Conservation (phyloP, 2,888 invertebrate genomes). For the Coelogynopora nodosa region DNA sequence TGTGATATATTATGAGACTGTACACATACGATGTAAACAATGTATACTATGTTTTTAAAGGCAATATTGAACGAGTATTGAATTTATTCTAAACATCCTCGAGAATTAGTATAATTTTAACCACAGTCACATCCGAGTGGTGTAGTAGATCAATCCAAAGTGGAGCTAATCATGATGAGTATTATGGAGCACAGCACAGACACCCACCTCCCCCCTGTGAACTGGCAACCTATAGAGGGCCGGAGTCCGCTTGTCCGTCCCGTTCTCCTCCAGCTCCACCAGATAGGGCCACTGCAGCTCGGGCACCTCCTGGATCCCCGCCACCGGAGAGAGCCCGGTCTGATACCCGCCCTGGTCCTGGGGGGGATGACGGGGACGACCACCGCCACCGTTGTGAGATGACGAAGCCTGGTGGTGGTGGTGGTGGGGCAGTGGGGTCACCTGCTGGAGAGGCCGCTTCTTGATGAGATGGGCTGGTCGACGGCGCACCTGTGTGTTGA, state of each 20-base stretch:
- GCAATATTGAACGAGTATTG: too few relatives aligned
- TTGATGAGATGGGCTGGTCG: not conserved
- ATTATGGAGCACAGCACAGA: too few relatives aligned
- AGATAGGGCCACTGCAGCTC: constrained; percentile 26
- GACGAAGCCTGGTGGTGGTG: not conserved
- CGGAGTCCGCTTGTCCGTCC: not conserved
- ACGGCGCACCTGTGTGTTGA: not conserved
- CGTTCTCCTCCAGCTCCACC: not conserved
- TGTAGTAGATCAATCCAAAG: too few relatives aligned
- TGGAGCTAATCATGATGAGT: too few relatives aligned
- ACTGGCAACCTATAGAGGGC: not conserved
- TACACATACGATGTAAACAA: too few relatives aligned
- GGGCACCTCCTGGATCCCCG: not conserved
- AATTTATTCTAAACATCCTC: too few relatives aligned
- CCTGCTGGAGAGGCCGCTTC: not conserved
- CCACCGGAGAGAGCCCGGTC: not conserved
- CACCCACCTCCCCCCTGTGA: not conserved
- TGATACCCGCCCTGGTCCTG: not conserved
- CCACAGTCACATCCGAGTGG: too few relatives aligned
- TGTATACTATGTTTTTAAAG: too few relatives aligned
- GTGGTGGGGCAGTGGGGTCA: not conserved
- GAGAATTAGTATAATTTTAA: too few relatives aligned
- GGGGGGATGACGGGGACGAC: not conserved
- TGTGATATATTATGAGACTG: too few relatives aligned
- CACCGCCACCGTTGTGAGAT: not conserved